phyloP scores from a whole-genome alignment of 2,113 vertebrate genomes.

The Podocnemis expansa region DNA sequence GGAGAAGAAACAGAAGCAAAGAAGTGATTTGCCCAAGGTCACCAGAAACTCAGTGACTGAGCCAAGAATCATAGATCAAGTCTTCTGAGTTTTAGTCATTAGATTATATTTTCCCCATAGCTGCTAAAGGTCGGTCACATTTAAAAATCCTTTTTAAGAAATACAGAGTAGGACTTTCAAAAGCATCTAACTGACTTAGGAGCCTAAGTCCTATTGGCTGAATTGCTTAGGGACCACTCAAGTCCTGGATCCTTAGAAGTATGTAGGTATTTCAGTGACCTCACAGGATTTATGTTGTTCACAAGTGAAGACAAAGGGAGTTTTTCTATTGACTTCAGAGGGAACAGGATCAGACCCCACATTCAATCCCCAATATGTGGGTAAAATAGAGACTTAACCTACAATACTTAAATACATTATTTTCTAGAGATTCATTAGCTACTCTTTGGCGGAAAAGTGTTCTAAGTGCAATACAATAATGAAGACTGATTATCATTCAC shows the following conservation, averaged over 20 bases:
- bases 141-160: neutral
- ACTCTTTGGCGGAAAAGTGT: neutral
- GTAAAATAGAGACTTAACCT: neutral
- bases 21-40: neutral
- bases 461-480: neutral
- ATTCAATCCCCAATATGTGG: neutral
- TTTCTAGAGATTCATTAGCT: neutral
- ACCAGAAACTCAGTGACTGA: neutral
- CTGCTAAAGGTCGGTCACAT: neutral
- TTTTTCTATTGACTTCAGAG: neutral
- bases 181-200: neutral
- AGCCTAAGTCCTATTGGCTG: neutral
- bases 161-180: neutral
- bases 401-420: neutral
- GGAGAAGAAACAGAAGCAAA: neutral
- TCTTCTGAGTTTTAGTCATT: neutral
- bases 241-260: neutral
- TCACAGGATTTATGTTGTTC: neutral
- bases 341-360: neutral
- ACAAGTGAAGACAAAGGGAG: neutral
- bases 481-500: neutral
- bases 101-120: neutral
- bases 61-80: neutral
- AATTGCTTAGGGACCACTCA: neutral
- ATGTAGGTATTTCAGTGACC: neutral